Evolutionary conservation across 2,888 invertebrate genomes (phyloP).

Genomic region (Lysandra coridon): DNA sequence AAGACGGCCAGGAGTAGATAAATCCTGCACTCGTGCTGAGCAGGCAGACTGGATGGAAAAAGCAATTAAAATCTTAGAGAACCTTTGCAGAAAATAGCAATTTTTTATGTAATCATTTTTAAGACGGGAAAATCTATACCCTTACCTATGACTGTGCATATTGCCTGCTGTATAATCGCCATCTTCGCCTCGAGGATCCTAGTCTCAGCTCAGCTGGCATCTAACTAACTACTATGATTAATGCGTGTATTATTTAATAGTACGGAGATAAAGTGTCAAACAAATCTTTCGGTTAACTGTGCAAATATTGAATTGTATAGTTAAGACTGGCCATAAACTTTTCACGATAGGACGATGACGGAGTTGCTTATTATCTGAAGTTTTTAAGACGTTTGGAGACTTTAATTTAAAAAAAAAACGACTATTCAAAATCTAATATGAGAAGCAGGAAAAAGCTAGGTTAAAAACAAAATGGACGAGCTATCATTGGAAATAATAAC

Average conservation of each 20-base stretch:
- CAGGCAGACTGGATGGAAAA: not conserved
- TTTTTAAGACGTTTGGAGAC: too few species aligned
- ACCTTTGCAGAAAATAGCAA: not conserved
- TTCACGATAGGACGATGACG: not conserved
- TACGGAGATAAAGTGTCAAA: not conserved
- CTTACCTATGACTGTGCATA: conserved; percentile 6
- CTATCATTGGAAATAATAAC: too few species aligned
- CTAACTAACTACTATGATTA: not conserved
- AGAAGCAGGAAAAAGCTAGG: too few species aligned
- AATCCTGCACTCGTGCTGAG: conserved; percentile 44
- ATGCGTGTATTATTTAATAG: conserved; percentile 9
- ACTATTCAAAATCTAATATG: too few species aligned
- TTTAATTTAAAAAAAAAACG: too few species aligned
- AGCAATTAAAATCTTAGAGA: not conserved
- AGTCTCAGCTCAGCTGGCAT: not conserved
- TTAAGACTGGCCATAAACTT: conserved; percentile 5
- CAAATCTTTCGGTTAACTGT: not conserved
- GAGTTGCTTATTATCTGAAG: too few species aligned
- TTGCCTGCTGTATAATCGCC: not conserved
- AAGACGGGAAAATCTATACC: not conserved
- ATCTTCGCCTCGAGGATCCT: not conserved
- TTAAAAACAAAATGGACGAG: too few species aligned
- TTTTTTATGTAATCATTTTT: not conserved
- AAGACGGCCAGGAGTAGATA: conserved; percentile 61
- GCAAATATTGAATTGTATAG: not conserved